Base-by-base conservation (phyloP, 2,113 vertebrate genomes). In the Triplophysa siluroides region DNA sequence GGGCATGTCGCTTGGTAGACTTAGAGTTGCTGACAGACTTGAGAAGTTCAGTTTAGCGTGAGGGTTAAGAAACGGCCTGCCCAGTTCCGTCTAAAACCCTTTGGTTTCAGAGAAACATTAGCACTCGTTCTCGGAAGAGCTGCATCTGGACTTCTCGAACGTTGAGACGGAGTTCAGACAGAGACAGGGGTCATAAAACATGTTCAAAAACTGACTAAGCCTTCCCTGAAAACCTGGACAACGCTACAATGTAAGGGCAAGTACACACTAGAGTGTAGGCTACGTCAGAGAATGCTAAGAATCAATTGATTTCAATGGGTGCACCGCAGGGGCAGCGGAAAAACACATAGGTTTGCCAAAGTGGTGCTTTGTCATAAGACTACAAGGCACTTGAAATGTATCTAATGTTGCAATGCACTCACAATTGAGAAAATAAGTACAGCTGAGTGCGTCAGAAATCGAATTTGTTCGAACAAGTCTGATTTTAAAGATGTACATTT, bases 51-150 rank as follows among this genome's bases (percentile, higher is more conserved):
- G 23, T 10, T 6, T 41, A 79, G 23, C 13, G 3, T 19, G 29
- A 41, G 67, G 61, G 26, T 62, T 61, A 21, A 61, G 24, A 47
- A 71, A 21, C 38, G 47, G 41, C 21, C 21, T 43, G 54, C 38
- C 16, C 38, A 19, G 33, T 45, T 47, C 4, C 41, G 2, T 29
- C n/a, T 41, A 14, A 52, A 47, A 1, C 12, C 60, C 61, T 12
- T 64, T 50, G 21, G 19, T 38, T 72, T 72, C 23, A n/a, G 18
- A 50, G 8, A 61, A 62, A 45, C 23, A 76, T 76, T 76, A 66
- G 54, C 71, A 74, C 7, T 61, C 8, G 0, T 74, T 43, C 29
- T 74, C 43, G 54, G 33, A 43, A 60, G 29, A 43, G 54, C 21
- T 6, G 9, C 54, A 43, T 61, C 71, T 61, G 54, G 33, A 21